A percentile compares a stretch with the other conserved stretches of the same genome.
phyloP scores from a whole-genome alignment of 2,888 invertebrate genomes.

The Drosophila nr. fundita region DNA sequence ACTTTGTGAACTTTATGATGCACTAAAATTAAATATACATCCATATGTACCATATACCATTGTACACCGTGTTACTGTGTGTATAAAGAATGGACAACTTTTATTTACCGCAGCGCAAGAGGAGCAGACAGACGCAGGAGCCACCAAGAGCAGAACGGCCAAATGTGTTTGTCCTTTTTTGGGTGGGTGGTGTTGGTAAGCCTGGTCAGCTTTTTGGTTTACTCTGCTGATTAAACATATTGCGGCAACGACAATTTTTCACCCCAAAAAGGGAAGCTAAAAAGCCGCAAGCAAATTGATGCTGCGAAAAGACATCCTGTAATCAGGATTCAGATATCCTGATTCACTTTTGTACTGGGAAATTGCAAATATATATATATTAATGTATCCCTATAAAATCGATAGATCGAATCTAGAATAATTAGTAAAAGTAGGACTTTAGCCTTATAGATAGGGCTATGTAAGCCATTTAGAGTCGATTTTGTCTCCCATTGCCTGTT shows the following conservation, averaged over 20 bases:
- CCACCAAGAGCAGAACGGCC: not conserved
- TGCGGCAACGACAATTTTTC: constrained; percentile 46
- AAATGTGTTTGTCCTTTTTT: constrained; percentile 16
- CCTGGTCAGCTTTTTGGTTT: constrained; percentile 54
- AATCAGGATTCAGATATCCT: not conserved
- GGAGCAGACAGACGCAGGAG: constrained; percentile 9
- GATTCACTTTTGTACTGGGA: not conserved
- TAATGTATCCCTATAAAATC: not conserved
- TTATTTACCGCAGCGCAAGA: constrained; percentile 49
- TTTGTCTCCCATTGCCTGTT: not conserved
- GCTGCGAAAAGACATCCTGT: constrained; percentile 16
- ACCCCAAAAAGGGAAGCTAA: constrained; percentile 19
- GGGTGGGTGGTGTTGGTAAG: constrained; percentile 10
- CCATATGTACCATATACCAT: constrained; percentile 46
- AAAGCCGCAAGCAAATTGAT: not conserved
- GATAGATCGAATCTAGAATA: not conserved
- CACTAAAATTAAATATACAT: constrained; percentile 72
- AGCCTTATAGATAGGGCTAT: not conserved
- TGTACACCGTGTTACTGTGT: constrained; percentile 33
- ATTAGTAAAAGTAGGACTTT: not conserved
- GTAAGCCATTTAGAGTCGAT: not conserved
- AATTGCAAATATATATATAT: not conserved
- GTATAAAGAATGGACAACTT: constrained; percentile 60
- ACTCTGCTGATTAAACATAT: constrained; percentile 77
- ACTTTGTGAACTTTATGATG: constrained; percentile 75